Base-by-base conservation (phyloP, 2,888 invertebrate species). In the Phoenoteleia sp. region DNA sequence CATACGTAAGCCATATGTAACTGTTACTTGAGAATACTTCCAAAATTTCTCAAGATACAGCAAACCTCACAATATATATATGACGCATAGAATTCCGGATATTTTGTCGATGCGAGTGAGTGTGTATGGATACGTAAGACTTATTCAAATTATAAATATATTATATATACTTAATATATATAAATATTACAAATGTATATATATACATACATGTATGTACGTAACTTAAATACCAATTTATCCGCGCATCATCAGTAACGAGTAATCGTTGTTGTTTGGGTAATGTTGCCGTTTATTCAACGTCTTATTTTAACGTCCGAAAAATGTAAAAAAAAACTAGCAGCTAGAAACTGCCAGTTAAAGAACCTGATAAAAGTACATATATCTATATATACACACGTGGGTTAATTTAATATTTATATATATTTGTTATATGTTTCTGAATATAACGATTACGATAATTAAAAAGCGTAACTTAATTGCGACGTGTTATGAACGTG, bases 1-100 rank as follows among this genome's bases (percentile, higher is more conserved):
- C n/a, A n/a, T n/a, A n/a, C n/a, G n/a, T n/a, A n/a, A n/a, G n/a
- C n/a, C n/a, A n/a, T n/a, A n/a, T n/a, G n/a, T n/a, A n/a, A n/a
- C n/a, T n/a, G n/a, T n/a, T n/a, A n/a, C n/a, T n/a, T n/a, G n/a
- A n/a, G n/a, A 58, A 71, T 67, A 25, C 45, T 47, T 11, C 52
- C 21, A 15, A 56, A 25, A 69, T 72, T 72, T 33, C 21, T 66
- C 21, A 25, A 47, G 23, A 39, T 77, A 11, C 19, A 47, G 58
- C 11, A n/a, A 56, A 69, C 69, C 36, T 77, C 58, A 71, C 13
- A 36, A 58, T 81, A 83, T 67, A 86, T 74, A 56, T 47, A 58
- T n/a, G n/a, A 76, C 80, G 83, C 80, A 86, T 87, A 88, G 86
- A 87, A 85, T 87, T 86, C 85, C 82, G 79, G 29, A 76, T 83